Percentiles rank a stretch among this genome's conserved stretches.
Conservation (phyloP, 2,113 vertebrate genomes). For the Pterocles gutturalis region DNA sequence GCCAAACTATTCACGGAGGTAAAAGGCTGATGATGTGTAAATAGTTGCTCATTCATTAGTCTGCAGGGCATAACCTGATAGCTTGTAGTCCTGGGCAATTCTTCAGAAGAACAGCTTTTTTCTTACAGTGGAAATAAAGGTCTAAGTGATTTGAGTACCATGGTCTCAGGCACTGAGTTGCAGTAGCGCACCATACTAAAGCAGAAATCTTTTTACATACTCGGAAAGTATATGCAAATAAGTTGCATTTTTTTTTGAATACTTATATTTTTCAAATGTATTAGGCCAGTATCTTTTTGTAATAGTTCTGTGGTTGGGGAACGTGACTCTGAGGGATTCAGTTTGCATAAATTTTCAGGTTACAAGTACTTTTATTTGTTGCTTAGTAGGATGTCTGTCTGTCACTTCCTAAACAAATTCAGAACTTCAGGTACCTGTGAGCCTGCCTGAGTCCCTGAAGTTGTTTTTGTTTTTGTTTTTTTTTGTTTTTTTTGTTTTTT, state of each 20-base stretch:
- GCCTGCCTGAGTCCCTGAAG: neutral
- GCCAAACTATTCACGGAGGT: neutral
- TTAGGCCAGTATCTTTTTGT: neutral
- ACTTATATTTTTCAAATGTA: neutral
- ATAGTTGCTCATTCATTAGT: neutral
- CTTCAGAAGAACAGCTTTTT: neutral
- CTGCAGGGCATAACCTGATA: neutral
- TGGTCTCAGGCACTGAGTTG: neutral
- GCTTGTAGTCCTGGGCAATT: neutral
- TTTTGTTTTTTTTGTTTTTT: neutral
- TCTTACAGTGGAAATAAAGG: neutral
- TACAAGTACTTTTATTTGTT: neutral
- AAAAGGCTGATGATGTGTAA: neutral
- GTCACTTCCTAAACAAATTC: neutral
- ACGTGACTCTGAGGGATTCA: neutral
- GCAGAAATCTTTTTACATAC: accelerated
- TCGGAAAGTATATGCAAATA: neutral
- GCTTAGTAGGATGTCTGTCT: neutral
- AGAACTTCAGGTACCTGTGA: neutral
- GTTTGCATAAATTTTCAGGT: neutral
- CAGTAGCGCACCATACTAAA: neutral
- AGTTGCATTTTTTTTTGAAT: neutral
- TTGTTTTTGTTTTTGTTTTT: neutral
- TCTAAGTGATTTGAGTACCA: neutral
- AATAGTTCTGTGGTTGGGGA: neutral